Evolutionary conservation across 2,797 vertebrate genomes (phyloP), one percentile per base, ranked within the genome.

Genomic region (Lepus townsendii): DNA sequence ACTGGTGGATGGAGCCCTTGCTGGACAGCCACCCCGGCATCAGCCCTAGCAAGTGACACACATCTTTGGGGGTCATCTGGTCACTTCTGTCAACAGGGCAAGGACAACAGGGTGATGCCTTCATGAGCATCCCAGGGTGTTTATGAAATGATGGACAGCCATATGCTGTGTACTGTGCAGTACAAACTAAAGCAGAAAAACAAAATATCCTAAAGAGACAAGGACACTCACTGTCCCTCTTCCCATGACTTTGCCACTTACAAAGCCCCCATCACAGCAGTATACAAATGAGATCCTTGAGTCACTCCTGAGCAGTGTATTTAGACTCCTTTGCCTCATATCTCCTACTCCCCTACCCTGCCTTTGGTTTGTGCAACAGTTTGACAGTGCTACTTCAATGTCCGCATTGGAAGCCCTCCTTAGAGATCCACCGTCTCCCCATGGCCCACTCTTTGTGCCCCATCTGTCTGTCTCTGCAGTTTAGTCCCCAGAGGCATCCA

Each of bases 141-240:
- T 42, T 62, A 38, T 32, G 14, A 77, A 62, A 47, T 52, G 76
- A 72, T 4, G 30, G 26, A 22, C 13, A 20, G 2, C 7, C 0
- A 0, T 10, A 66, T 12, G 14, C n/a, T 6, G 0, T 17, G 2
- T 32, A 42, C 27, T 42, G 50, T 4, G 1, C 32, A 13, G 19
- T 13, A 38, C 50, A 73, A 65, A 82, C 52, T 12, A 50, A 72
- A 80, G 24, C 32, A 8, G 38, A 14, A n/a, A 83, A 57, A 78
- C 35, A 69, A 57, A 82, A 83, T 50, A 66, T 35, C 14, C 62
- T 73, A 47, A 83, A 83, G 24, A 95, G 66, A 80, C 2, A 60
- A 78, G n/a, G 57, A 84, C 91, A 78, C 17, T 26, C 24, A 30
- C 11, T 38, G 0, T 38, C 30, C 63, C 16, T 42, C 13, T 14